Evolutionary conservation across 2,888 invertebrate genomes (phyloP), one percentile per base, ranked within the genome.

Genomic region (Synergus laeviventris): DNA sequence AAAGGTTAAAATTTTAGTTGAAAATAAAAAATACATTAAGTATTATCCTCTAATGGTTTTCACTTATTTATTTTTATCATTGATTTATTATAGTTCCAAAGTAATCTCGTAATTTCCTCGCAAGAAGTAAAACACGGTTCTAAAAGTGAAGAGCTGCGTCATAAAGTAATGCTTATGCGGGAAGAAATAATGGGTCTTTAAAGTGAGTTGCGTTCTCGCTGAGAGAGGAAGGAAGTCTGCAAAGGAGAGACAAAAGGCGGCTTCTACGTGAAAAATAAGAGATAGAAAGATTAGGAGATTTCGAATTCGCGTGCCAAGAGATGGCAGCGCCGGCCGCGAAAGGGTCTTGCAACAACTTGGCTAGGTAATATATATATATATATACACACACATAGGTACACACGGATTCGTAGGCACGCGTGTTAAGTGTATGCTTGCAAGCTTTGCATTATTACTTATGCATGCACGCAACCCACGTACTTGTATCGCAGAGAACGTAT

Each of bases 241-340:
- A 31, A 60, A 74, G 60, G 61, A 42, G 73, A 60, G 74, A 61
- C 56, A 76, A 62, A 64, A 38, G 61, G 56, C 16, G 38, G 31
- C 49, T 49, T 42, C 24, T 49, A 14, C n/a, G 21, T 36, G 24
- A 39, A 73, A 21, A 31, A n/a, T 31, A 70, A 36, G 49, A 70
- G 49, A 70, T 31, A 8, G n/a, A 49, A 12, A n/a, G 70, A 31
- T 70, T 61, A 42, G 38, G 59, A 56, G 16, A 42, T 54, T 54
- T 49, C 16, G 21, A 42, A 38, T 54, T 49, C 21, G 64, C 56
- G 62, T 64, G 74, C 84, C 84, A 79, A 79, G 78, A 85, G 85
- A 86, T 83, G 83, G 84, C 86, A 78, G 81, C 76, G 74, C 79
- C 64, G 39, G 77, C 54, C 45, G 36, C 62, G 36, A 16, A 75